Conservation (phyloP, 2,888 invertebrate species). For the Chironomus tentans region DNA sequence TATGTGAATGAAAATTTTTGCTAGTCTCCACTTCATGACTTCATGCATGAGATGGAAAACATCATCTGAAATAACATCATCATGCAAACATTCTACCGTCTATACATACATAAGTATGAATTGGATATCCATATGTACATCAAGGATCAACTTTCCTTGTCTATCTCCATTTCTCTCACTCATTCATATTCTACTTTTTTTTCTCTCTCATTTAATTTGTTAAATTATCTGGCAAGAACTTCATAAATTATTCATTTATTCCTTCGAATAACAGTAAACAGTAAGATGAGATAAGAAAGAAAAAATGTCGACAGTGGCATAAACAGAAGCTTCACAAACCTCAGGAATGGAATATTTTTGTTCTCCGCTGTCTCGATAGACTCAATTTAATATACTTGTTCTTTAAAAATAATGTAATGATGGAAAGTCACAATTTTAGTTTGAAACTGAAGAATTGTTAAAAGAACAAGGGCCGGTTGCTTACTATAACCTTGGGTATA, state of each 20-base stretch:
- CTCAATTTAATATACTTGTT: too few species aligned
- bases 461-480: too few species aligned
- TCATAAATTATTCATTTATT: slow-evolving; percentile 23
- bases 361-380: too few species aligned
- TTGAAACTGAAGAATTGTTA: too few species aligned
- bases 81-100: slow-evolving; percentile 4
- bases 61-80: slow-evolving; percentile 10
- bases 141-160: neutral
- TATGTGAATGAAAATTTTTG: too few species aligned
- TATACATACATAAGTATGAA: neutral
- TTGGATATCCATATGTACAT: too few species aligned
- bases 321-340: neutral
- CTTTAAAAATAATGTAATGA: too few species aligned
- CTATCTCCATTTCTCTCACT: neutral
- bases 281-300: neutral
- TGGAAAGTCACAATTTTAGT: too few species aligned
- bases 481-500: too few species aligned
- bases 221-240: slow-evolving; percentile 24
- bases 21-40: slow-evolving; percentile 6
- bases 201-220: slow-evolving; percentile 22
- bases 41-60: neutral
- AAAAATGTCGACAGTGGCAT: neutral
- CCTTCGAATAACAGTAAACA: neutral
- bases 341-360: neutral
- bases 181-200: neutral